Evolutionary conservation across 2,797 vertebrate genomes (phyloP), one percentile per base, ranked within the genome.

Genomic region (Triplophysa yarkandensis): DNA sequence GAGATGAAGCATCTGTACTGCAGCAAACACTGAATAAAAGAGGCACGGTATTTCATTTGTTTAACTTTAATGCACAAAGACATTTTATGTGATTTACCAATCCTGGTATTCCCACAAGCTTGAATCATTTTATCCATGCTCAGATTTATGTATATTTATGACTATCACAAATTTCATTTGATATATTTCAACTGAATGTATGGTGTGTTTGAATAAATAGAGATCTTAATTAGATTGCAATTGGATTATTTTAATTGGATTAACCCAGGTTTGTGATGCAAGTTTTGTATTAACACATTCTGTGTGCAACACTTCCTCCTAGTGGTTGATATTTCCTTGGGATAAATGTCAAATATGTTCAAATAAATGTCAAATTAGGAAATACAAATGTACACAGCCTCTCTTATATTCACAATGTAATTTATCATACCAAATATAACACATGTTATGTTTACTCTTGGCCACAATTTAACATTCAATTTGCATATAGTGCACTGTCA

Each of bases 1-100:
- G 69, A 61, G 61, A 70, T 71, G 44, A 11, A 71, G 23, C 58
- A 61, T 69, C 65, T 71, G n/a, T 66, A 46, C 39, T 27, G 13
- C 36, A 57, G 46, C 62, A 71, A 41, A 54, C 34, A 21, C 30
- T 25, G 27, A 2, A 8, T 62, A 34, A 2, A 36, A 27, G 41
- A 71, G 21, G 39, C 23, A 58, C 14, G 10, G 28, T 19, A n/a
- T 61, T 61, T 71, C n/a, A 44, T 34, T 55, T 43, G 23, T 30
- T 57, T 21, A 28, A 21, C 36, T 54, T 23, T 36, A 52, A 67
- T 39, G 34, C 39, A 55, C 25, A 3, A 17, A 64, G 60, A 69
- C 30, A 30, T 48, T 48, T 28, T 3, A 48, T 39, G 36, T 34
- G 41, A 43, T 62, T 21, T 34, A n/a, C 39, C 4, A 44, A 4